Conservation (phyloP, 2,888 invertebrate genomes). For the Lottia scabra region DNA sequence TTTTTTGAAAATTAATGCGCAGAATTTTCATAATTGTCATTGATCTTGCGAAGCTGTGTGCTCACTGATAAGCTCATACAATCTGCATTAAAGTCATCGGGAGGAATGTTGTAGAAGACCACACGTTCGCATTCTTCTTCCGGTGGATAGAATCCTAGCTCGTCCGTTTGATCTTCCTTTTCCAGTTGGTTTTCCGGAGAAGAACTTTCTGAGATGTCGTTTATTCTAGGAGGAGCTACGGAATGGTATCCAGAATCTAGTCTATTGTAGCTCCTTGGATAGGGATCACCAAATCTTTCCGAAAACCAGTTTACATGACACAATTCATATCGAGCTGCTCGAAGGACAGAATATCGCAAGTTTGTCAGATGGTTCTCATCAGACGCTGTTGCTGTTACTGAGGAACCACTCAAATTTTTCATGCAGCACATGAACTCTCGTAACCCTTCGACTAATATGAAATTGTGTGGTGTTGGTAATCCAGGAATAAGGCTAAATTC, state of each 20-base stretch:
- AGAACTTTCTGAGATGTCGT: neutral
- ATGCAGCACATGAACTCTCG: neutral
- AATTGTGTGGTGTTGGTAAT: neutral
- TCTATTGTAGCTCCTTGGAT: neutral
- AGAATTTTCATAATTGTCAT: neutral
- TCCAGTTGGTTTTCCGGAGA: neutral
- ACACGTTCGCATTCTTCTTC: neutral
- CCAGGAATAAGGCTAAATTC: neutral
- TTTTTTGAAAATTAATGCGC: neutral
- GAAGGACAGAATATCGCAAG: neutral
- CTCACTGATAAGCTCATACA: neutral
- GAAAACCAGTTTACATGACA: neutral
- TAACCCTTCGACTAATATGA: neutral
- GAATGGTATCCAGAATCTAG: neutral
- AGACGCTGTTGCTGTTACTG: neutral
- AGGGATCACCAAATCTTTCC: neutral
- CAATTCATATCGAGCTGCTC: neutral
- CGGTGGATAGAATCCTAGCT: neutral
- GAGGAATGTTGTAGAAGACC: neutral
- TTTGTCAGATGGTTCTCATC: neutral
- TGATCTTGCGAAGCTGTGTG: neutral
- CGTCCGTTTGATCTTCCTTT: neutral
- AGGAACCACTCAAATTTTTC: too few relatives aligned
- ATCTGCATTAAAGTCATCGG: neutral
- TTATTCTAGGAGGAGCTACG: neutral